Conservation (phyloP, 35 echinoderm and acorn worm genomes). For the Holothuria glaberrima region DNA sequence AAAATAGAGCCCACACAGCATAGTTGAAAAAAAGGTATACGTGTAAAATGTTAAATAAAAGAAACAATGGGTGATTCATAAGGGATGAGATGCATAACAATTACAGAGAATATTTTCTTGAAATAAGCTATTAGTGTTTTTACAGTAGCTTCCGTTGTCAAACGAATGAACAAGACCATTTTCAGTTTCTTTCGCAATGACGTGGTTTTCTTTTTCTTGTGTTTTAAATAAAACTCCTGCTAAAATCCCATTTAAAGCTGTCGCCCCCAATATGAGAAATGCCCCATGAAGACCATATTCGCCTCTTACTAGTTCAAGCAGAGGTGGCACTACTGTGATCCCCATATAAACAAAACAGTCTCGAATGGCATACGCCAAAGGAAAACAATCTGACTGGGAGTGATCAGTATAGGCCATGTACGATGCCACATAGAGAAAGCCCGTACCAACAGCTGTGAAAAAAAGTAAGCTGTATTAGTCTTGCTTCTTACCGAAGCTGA, state of each 20-base stretch:
- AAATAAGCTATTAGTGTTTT: not conserved
- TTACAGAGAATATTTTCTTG: not conserved
- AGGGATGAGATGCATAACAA: not conserved
- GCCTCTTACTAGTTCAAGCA: not conserved
- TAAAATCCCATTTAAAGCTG: not conserved
- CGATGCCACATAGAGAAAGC: not conserved
- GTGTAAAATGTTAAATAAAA: not conserved
- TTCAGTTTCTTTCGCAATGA: not conserved
- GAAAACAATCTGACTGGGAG: not conserved
- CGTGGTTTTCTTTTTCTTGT: too few species aligned
- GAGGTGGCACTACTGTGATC: not conserved
- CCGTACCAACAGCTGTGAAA: too few species aligned
- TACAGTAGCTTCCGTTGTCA: not conserved
- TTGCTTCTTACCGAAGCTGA: too few species aligned
- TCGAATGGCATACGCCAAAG: slow-evolving; percentile 12
- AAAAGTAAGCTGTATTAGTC: too few species aligned
- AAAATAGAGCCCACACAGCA: slow-evolving; percentile 5
- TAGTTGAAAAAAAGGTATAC: not conserved
- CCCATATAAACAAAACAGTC: not conserved
- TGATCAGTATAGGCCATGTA: not conserved
- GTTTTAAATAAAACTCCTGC: not conserved
- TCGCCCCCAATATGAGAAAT: not conserved
- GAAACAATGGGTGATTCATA: not conserved
- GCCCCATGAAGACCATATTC: not conserved
- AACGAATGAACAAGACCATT: not conserved